Conservation (phyloP, 2,113 vertebrate genomes). For the Datnioides undecimradiatus region DNA sequence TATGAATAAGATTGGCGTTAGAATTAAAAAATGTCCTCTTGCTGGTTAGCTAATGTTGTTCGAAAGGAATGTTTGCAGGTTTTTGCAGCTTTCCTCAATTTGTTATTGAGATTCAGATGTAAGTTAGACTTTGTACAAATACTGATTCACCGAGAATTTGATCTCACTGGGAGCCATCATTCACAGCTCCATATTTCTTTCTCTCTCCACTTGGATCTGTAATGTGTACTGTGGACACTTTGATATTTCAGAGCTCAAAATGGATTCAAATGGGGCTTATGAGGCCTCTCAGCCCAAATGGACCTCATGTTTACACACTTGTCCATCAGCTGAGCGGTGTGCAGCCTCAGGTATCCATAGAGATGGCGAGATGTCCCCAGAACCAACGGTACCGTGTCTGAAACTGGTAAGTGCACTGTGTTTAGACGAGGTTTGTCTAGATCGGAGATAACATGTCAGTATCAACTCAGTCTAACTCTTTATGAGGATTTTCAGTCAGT, state of each 20-base stretch:
- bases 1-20: neutral
- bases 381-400: slow-evolving; percentile 53
- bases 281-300: slow-evolving; percentile 76
- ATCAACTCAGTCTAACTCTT: slow-evolving; percentile 59
- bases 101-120: neutral
- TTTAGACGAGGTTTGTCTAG: slow-evolving; percentile 79
- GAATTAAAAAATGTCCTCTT: neutral
- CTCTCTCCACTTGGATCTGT: slow-evolving; percentile 21
- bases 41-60: neutral
- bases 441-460: slow-evolving; percentile 74
- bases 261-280: slow-evolving; percentile 75
- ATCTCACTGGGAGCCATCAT: slow-evolving; percentile 4
- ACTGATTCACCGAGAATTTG: neutral
- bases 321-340: slow-evolving; percentile 79
- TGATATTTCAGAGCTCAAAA: slow-evolving; percentile 57
- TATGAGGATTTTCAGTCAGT: neutral
- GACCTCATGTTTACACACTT: slow-evolving; percentile 85
- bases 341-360: slow-evolving; percentile 73
- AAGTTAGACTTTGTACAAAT: neutral
- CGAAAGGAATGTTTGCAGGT: neutral
- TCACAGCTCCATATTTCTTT: slow-evolving; percentile 20
- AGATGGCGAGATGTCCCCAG: slow-evolving; percentile 75
- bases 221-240: slow-evolving; percentile 37
- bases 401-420: slow-evolving; percentile 82
- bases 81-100: neutral